These are phyloP conservation scores for Chesias legatella DNA, from an alignment of 2,888 invertebrate genomes.

Conservation along the genomic window DNA sequence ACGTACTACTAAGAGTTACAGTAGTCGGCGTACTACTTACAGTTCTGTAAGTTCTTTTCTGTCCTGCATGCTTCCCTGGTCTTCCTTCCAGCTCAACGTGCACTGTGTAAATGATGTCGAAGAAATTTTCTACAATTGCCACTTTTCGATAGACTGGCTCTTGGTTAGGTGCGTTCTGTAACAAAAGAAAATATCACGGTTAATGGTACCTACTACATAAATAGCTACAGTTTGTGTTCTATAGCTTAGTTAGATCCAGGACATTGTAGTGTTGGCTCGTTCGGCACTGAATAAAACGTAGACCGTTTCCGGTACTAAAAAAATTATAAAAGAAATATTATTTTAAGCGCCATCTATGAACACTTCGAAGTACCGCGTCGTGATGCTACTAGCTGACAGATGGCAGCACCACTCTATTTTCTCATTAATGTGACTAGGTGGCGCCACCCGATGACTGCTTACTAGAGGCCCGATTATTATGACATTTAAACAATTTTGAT, in stretches of 20 bases:
- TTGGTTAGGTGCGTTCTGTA: conserved; percentile 85
- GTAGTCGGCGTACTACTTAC: no score
- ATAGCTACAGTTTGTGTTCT: no score
- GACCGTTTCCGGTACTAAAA: no score
- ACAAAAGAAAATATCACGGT: conserved; percentile 49
- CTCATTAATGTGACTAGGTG: conserved; percentile 18
- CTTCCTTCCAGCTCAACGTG: conserved; percentile 96
- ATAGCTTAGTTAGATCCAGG: no score
- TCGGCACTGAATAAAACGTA: no score
- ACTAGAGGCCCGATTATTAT: no score
- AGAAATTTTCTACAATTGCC: conserved; percentile 98
- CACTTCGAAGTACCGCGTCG: not conserved
- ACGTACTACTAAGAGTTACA: no score
- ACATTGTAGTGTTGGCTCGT: no score
- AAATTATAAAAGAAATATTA: no score
- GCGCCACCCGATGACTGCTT: conserved; percentile 17
- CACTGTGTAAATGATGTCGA: conserved; percentile 96
- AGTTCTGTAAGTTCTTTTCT: conserved; percentile 97
- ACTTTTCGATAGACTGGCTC: conserved; percentile 93
- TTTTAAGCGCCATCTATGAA: conserved; percentile 42
- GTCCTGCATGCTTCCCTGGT: conserved; percentile 97
- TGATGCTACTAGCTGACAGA: conserved; percentile 35
- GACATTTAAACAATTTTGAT: no score
- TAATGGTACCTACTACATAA: no score
- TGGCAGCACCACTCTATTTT: conserved; percentile 16